These are phyloP conservation scores for Tragelaphus buxtoni DNA, from an alignment of 2,113 vertebrate genomes.

Conservation along the genomic window DNA sequence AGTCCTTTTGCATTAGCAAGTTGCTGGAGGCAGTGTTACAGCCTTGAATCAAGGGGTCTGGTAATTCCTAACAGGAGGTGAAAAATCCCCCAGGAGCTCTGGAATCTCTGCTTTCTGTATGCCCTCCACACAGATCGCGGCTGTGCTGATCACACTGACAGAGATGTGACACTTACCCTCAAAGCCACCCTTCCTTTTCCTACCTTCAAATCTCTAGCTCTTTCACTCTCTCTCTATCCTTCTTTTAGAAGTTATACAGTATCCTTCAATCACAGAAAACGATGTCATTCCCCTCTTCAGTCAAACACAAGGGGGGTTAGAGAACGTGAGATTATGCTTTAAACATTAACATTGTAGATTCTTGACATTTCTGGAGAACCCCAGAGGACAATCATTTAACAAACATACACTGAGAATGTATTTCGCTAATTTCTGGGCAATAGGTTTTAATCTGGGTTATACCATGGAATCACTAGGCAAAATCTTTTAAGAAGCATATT, in stretches of 20 bases:
- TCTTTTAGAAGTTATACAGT: neutral
- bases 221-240: neutral
- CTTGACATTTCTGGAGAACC: neutral
- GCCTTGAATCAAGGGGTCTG: neutral
- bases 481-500: neutral
- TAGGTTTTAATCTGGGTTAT: neutral
- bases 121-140: neutral
- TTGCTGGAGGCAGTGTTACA: neutral
- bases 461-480: neutral
- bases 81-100: neutral
- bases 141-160: fast-evolving
- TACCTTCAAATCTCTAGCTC: neutral
- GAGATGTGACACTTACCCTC: neutral
- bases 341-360: neutral
- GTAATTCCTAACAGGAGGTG: neutral
- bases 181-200: neutral
- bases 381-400: neutral
- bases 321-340: neutral
- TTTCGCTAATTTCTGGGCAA: neutral
- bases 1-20: neutral
- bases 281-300: neutral
- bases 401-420: neutral
- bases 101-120: fast-evolving
- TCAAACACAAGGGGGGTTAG: neutral
- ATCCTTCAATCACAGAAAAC: neutral